These are phyloP conservation scores for Callipepla californica DNA, from an alignment of 2,113 vertebrate genomes.

Conservation along the genomic window DNA sequence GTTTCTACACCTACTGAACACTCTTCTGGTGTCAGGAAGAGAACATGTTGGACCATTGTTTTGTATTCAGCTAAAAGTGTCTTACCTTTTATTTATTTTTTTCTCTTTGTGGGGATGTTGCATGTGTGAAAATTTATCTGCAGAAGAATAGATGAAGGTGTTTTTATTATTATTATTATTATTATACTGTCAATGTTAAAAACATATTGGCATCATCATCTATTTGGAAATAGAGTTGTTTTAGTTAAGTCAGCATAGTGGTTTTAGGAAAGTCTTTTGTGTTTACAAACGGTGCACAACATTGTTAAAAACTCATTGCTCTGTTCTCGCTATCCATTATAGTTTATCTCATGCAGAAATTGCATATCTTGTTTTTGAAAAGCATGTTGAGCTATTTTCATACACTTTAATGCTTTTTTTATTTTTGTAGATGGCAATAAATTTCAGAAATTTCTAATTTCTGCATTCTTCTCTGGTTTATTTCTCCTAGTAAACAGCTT, in stretches of 20 bases:
- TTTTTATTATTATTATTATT: background rate
- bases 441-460: background rate
- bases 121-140: background rate
- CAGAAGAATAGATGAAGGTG: background rate
- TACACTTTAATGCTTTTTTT: background rate
- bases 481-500: background rate
- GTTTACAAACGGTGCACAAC: background rate
- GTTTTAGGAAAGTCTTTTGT: background rate
- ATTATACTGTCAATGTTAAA: background rate
- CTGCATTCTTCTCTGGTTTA: background rate
- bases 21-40: background rate
- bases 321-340: background rate
- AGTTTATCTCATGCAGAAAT: background rate
- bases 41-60: background rate
- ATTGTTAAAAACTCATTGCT: background rate
- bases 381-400: background rate
- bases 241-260: background rate
- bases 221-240: background rate
- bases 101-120: fast-evolving
- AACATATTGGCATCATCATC: background rate
- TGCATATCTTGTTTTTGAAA: background rate
- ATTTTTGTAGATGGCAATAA: background rate
- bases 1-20: background rate
- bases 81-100: background rate
- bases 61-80: background rate